phyloP scores from a whole-genome alignment of 2,888 invertebrate genomes.

The Candidula unifasciata region DNA sequence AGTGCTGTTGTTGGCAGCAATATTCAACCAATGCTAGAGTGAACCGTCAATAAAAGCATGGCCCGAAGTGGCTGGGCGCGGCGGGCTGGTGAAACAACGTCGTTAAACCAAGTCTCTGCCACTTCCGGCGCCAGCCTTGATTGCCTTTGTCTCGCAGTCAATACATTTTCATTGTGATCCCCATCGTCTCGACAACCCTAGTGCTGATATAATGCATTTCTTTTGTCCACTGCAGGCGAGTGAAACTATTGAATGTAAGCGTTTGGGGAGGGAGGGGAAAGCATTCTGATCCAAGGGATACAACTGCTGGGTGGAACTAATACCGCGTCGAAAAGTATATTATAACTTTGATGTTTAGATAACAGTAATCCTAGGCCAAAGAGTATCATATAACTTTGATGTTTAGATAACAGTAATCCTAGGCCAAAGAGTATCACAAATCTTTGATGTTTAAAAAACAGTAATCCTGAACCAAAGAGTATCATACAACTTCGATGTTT shows the following conservation, averaged over 20 bases:
- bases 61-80: conserved; percentile 3
- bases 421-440: too few species aligned
- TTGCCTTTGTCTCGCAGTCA: conserved; percentile 50
- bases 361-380: too few species aligned
- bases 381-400: too few species aligned
- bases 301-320: too few species aligned
- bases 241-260: not conserved
- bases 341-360: too few species aligned
- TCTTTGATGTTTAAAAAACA: too few species aligned
- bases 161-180: conserved; percentile 53
- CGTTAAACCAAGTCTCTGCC: conserved; percentile 45
- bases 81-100: conserved; percentile 36
- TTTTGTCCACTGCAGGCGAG: conserved; percentile 40
- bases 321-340: too few species aligned
- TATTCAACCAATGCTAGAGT: not conserved
- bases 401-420: too few species aligned
- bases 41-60: conserved; percentile 30
- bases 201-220: conserved; percentile 53
- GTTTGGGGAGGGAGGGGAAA: not conserved
- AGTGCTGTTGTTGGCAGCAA: not conserved
- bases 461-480: too few species aligned
- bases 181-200: conserved; percentile 42
- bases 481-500: too few species aligned
- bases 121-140: conserved; percentile 46
- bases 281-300: not conserved